Evolutionary conservation across 1,140 invertebrate genomes (phyloP), one percentile per base, ranked within the genome.

Genomic region (Pseudomyrmex concolor): DNA sequence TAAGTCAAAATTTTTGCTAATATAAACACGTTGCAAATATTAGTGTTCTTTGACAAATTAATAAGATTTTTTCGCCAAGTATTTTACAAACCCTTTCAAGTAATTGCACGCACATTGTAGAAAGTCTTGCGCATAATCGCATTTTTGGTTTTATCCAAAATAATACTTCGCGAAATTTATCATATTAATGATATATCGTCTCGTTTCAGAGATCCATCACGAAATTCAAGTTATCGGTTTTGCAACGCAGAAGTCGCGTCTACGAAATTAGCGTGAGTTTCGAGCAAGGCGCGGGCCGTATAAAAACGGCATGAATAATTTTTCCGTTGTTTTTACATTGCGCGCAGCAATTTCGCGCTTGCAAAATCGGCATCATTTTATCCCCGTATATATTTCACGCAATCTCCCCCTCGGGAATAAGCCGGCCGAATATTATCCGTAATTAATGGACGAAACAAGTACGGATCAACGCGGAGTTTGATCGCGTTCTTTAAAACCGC

Each of bases 241-340:
- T 70, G 76, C 66, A 71, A 80, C 70, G 59, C 70, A 80, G 76
- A 54, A 43, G 19, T 48, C 63, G 64, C 54, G 54, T 70, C 76
- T 80, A 80, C 76, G 76, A 80, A 70, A 80, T 80, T 80, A 80
- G n/a, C 66, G n/a, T n/a, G 76, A 54, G 66, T 66, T 80, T 48
- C 66, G 13, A 71, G 54, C 66, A 80, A 71, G 76, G 66, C 66
- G 55, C n/a, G n/a, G n/a, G n/a, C 43, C 76, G 54, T 13, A 45
- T 59, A 80, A 80, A 80, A 80, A 80, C 76, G 66, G 50, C 76
- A 80, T 80, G 76, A 80, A 80, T 80, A 80, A 80, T 80, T 80
- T 80, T 80, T 71, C 43, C 76, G 54, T 22, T 34, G 76, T 80
- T 80, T 80, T 80, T 80, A 71, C 76, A 50, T 8, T 15, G 43